A percentile compares a stretch with the other conserved stretches of the same genome.
phyloP scores from a whole-genome alignment of 2,797 vertebrate genomes.

The Pangasius djambal region DNA sequence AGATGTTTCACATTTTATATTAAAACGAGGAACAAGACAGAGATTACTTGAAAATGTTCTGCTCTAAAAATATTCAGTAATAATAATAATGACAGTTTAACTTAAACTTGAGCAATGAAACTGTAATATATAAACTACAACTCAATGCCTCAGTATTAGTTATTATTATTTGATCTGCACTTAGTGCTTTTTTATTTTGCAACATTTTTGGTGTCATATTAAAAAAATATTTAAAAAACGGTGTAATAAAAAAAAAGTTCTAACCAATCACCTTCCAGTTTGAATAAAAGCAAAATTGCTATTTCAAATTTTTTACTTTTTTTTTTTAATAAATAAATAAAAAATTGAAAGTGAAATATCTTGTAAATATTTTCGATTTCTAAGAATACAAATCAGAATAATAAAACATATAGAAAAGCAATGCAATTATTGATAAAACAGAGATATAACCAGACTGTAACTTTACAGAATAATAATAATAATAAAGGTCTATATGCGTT shows the following conservation, averaged over 20 bases:
- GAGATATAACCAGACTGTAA: neutral
- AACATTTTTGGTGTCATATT: too few relatives aligned
- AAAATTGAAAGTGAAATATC: neutral
- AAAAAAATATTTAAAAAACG: too few relatives aligned
- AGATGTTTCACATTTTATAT: neutral
- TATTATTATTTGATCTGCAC: too few relatives aligned
- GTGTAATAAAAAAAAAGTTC: neutral
- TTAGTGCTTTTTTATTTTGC: too few relatives aligned
- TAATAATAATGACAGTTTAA: neutral
- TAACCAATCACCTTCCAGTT: neutral
- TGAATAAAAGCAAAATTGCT: neutral
- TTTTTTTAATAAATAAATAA: too few relatives aligned
- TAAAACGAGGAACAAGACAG: neutral
- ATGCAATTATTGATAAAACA: neutral
- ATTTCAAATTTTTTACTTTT: too few relatives aligned
- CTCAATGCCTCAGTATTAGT: too few relatives aligned
- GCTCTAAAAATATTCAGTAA: neutral
- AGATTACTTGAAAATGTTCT: too few relatives aligned
- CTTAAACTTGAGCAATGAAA: too few relatives aligned
- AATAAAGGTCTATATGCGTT: neutral
- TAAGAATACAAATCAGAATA: neutral
- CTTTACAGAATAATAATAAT: neutral
- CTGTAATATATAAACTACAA: too few relatives aligned
- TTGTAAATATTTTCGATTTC: neutral
- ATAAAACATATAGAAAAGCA: neutral